Evolutionary conservation across 2,113 vertebrate genomes (phyloP), one percentile per base, ranked within the genome.

Genomic region (Scartelaos histophorus): DNA sequence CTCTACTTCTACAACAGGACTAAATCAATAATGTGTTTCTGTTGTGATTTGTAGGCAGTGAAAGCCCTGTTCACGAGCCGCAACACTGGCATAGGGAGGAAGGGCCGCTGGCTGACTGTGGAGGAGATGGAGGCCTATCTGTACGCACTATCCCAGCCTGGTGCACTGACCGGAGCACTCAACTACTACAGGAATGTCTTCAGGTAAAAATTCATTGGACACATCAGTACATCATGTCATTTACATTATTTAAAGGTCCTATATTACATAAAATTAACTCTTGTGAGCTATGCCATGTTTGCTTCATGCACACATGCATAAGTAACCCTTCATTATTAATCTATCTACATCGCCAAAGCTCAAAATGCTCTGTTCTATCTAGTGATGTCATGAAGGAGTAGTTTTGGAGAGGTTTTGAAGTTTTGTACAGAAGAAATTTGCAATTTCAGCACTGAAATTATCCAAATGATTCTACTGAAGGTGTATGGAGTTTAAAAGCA

Each of bases 121-220:
- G 97, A 98, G 81, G 97, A 98, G 78, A 84, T 98, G 69, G 97
- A 99, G 91, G 96, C 97, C 65, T 98, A 99, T 70, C 84, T 99
- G 74, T 98, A 98, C 46, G 91, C 95, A 46, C 95, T 99, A 74
- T 98, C 97, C 51, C 97, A 99, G 90, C 97, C 97, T 0, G 96
- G 96, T 83, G 97, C 97, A 49, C 90, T 99, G 80, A 97, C 93
- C 1, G 97, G 96, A 70, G 96, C 98, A 53, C 96, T 99, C 82
- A 98, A 97, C 89, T 96, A 99, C 76, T 99, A 95, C 88, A 95
- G 97, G 87, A 96, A 95, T 84, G 93, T 98, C 74, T 98, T 98
- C 93, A 97, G 95, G 97, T 98, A 67, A 89, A 76, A 22, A n/a
- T 19, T 22, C 1, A 45, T 5, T 22, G 35, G 2, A 46, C n/a